phyloP scores from a whole-genome alignment of 2,113 vertebrate genomes.

The Burhinus oedicnemus region DNA sequence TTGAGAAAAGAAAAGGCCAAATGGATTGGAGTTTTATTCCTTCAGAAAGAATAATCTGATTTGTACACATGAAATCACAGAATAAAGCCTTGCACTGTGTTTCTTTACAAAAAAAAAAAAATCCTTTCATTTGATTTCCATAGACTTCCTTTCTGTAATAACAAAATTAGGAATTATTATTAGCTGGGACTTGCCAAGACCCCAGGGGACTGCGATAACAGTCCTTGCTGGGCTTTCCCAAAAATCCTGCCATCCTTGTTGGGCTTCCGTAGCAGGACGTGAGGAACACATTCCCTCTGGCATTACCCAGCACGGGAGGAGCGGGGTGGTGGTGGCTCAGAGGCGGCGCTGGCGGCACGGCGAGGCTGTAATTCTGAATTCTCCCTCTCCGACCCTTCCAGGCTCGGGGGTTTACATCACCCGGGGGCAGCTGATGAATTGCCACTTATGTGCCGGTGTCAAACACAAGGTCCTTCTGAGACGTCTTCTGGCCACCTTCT shows the following conservation, averaged over 20 bases:
- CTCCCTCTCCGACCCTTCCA: constrained; percentile 37
- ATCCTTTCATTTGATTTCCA: neutral
- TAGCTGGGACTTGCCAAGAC: neutral
- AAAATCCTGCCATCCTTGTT: accelerated
- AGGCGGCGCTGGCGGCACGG: neutral
- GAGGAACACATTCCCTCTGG: neutral
- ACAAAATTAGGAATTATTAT: neutral
- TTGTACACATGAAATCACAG: neutral
- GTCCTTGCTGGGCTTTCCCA: neutral
- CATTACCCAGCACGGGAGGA: accelerated
- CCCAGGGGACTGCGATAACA: neutral
- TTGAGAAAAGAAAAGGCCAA: neutral
- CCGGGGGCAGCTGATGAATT: constrained; percentile 97
- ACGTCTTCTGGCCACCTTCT: constrained; percentile 94
- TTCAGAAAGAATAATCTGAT: neutral
- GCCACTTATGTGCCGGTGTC: constrained; percentile 93
- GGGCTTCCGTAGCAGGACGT: neutral
- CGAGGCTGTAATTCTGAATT: neutral
- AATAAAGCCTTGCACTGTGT: neutral
- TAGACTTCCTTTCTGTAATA: neutral
- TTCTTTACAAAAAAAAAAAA: neutral
- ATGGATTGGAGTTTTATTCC: neutral
- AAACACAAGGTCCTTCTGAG: constrained; percentile 96
- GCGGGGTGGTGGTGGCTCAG: neutral
- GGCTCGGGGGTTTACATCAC: constrained; percentile 95